Evolutionary conservation across 92 coral and sea anemone species (phyloP), one percentile per base, ranked within the genome.

Genomic region (Scolanthus callimorphus): DNA sequence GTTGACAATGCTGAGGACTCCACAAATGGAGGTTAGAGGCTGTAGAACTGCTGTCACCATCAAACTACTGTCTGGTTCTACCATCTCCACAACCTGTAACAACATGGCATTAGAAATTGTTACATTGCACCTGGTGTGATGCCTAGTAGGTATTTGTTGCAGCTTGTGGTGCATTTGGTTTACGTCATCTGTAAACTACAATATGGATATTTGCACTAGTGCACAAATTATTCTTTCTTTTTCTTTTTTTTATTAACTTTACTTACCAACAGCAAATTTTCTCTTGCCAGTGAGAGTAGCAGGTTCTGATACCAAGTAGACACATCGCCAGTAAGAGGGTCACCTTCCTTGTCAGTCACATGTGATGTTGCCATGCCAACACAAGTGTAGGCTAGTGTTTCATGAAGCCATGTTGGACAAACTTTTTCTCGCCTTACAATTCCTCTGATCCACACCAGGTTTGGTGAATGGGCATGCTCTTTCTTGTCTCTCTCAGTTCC

Each of bases 361-460:
- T 49, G 20, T 15, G 27, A 49, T 31, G 45, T 55, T 54, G 61
- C 90, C 60, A 69, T 31, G 59, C 85, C 89, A 62, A 92, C 54
- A 49, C 96, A 88, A 2, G 90, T 73, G 62, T 77, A 94, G 2
- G 79, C 80, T 55, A 84, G 84, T 1, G 83, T 57, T 17, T 90
- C 80, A 52, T 94, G 96, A 25, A 94, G 62, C 95, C 95, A 94
- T 27, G 90, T 60, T 31, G 96, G 96, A 25, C 87, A 84, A 11
- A 94, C 62, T 26, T 55, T 55, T 1, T 55, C 58, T 20, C 81
- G 77, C 30, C 63, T 60, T 15, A 84, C 34, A 1, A 74, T 96
- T 27, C 99, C 99, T 58, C 82, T 83, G 54, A 94, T 80, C 96
- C 90, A 87, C 30, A 87, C 60, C 12, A 78, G 30, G 34, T 63